Base-by-base conservation (phyloP, 2,888 invertebrate species). In the Tenthredo notha region DNA sequence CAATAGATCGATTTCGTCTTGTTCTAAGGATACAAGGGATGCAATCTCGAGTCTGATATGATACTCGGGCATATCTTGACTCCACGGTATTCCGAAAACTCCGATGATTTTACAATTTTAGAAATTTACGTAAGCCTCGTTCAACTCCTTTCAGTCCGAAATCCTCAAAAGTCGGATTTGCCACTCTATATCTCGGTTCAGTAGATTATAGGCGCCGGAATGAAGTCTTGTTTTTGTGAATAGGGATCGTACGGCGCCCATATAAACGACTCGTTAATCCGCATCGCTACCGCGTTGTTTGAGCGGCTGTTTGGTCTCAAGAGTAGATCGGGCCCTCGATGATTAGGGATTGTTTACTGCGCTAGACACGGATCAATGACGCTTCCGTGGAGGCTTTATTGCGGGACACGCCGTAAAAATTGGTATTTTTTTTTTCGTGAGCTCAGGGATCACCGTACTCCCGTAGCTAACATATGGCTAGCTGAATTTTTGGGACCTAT, bases 401-500 rank as follows among this genome's bases (percentile, higher is more conserved):
- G 85, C 80, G 43, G 78, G 74, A 84, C 85, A 40, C 86, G 86
- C 75, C 78, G 80, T 85, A 85, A 85, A 85, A 85, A 78, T 75
- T 82, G 85, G 86, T 86, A 86, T 87, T 87, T 87, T 33, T 87
- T 87, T 87, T 37, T 70, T n/a, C 82, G 65, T 58, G 54, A 80
- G 47, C 67, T 70, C 37, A 33, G 84, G 83, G 74, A 84, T 85
- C 75, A 85, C 87, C 84, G 54, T 15, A 40, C 50, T 72, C 58
- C 50, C 33, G 33, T 37, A 29, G 58, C 67, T 85, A 90, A 89
- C 90, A 91, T 91, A 90, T 91, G 91, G 91, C 89, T 90, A 89
- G 88, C 85, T 88, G 88, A 88, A 90, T 85, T 87, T 87, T 86
- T 40, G 74, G 58, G 85, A 82, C 86, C 87, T 85, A 90, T 91